Percentiles rank a stretch among this genome's conserved stretches.
These are phyloP conservation scores for Aptenodytes forsteri DNA, from an alignment of 2,113 vertebrate genomes.

Conservation along the genomic window DNA sequence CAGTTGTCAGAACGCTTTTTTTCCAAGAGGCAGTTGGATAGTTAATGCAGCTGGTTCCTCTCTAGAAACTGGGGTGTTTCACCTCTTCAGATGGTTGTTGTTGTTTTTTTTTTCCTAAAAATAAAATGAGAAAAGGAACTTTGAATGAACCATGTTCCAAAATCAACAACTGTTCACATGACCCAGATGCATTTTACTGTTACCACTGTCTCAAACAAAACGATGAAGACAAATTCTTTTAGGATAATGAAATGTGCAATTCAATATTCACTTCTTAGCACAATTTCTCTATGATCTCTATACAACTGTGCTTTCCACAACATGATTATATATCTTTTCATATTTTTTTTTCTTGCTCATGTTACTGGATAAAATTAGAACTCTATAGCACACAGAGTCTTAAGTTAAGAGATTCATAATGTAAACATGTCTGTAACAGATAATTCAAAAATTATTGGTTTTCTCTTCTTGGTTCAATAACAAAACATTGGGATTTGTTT, in stretches of 20 bases:
- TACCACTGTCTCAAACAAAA: neutral
- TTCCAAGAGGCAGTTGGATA: neutral
- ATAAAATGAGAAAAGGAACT: neutral
- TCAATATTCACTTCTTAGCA: neutral
- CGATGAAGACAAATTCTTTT: neutral
- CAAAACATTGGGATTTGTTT: neutral
- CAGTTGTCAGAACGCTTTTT: slow-evolving; percentile 11
- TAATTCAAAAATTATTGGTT: slow-evolving; percentile 39
- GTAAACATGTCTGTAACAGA: neutral
- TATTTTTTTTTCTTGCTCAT: neutral
- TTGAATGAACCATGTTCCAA: neutral
- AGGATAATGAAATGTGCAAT: neutral
- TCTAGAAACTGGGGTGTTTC: slow-evolving; percentile 18
- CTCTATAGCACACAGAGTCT: neutral
- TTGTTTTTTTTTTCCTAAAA: neutral
- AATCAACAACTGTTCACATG: neutral
- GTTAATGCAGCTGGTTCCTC: slow-evolving; percentile 1
- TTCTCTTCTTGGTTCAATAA: slow-evolving; percentile 3
- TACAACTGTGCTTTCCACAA: neutral
- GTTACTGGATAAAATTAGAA: neutral
- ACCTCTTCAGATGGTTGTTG: neutral
- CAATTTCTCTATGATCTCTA: neutral
- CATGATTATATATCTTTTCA: neutral
- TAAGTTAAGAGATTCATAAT: neutral
- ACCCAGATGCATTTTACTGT: neutral